Conservation (phyloP, 2,888 invertebrate genomes). For the Erpobdella octoculata region DNA sequence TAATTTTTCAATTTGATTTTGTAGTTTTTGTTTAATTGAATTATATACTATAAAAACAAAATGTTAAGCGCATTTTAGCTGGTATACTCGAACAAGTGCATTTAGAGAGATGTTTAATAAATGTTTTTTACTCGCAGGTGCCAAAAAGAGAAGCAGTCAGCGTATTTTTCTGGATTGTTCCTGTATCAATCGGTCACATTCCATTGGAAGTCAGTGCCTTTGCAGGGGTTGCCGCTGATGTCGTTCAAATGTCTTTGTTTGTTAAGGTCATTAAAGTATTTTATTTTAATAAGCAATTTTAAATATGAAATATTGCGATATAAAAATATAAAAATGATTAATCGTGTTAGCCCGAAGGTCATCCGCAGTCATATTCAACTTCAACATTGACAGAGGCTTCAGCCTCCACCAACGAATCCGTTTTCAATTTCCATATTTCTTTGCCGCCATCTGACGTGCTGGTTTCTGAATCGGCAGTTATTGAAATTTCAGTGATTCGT, state of each 20-base stretch:
- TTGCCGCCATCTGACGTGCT: conserved; percentile 60
- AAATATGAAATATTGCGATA: not conserved
- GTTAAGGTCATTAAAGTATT: not conserved
- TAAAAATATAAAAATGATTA: not conserved
- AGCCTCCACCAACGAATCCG: not conserved
- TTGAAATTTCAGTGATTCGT: conserved; percentile 65
- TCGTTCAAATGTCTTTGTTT: not conserved
- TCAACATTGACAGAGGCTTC: conserved; percentile 60
- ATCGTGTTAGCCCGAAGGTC: conserved; percentile 65
- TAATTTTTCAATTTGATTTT: not conserved
- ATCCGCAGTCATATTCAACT: conserved; percentile 65
- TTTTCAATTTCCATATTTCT: not conserved
- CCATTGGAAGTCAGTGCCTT: not conserved
- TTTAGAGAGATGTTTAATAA: not conserved
- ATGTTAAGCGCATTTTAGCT: too few species aligned
- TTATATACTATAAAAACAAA: too few species aligned
- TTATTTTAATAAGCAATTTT: not conserved
- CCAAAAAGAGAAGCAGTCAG: not conserved
- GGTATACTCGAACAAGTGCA: too few species aligned
- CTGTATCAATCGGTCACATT: not conserved
- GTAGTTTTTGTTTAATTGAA: not conserved
- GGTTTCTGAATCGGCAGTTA: conserved; percentile 65
- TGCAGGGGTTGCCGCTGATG: not conserved
- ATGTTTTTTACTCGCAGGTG: not conserved
- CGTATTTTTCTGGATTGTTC: not conserved